Evolutionary conservation across 1,140 invertebrate species (phyloP), one percentile per base, ranked within the genome.

Genomic region (Andricus grossulariae): DNA sequence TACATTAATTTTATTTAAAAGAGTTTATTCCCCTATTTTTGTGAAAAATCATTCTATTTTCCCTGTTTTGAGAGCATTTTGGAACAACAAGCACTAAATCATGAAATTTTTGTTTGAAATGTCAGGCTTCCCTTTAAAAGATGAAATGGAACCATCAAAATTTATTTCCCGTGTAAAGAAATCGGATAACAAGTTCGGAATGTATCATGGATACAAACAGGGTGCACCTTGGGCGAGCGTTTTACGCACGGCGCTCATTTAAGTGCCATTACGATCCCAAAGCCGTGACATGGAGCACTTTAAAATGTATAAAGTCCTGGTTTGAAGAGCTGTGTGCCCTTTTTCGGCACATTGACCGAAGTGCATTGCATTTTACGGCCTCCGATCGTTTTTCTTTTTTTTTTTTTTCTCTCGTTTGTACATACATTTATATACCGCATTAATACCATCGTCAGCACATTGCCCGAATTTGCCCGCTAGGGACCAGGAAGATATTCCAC

Each of bases 201-300:
- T 45, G 6, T 11, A 45, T 45, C 39, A 45, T 45, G 4, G 6
- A 45, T 45, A 10, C 39, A 45, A 45, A 45, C 39, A 11, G 39
- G 39, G 39, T 45, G 39, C 8, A 45, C 39, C 39, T 45, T 45
- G 39, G 39, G 39, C 8, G 39, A 45, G 39, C 32, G 16, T 66
- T 66, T 66, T 54, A 52, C 50, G 11, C 50, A 54, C 25, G 21
- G 21, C 50, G 72, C 16, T 73, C 18, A 73, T 66, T 73, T 25
- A 71, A 54, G 72, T 52, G 72, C 21, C 72, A 73, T 73, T 73
- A 54, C 50, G 13, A 73, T 50, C 72, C 72, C 72, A 54, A 52
- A 52, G 32, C 51, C 49, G 71, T 51, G 49, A 25, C 71, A 51
- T 45, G 32, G 49, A n/a, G 50, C 16, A 72, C 1, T 52, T 51